Evolutionary conservation across 1,140 invertebrate species (phyloP).

Genomic region (Drosophila micromelanica): DNA sequence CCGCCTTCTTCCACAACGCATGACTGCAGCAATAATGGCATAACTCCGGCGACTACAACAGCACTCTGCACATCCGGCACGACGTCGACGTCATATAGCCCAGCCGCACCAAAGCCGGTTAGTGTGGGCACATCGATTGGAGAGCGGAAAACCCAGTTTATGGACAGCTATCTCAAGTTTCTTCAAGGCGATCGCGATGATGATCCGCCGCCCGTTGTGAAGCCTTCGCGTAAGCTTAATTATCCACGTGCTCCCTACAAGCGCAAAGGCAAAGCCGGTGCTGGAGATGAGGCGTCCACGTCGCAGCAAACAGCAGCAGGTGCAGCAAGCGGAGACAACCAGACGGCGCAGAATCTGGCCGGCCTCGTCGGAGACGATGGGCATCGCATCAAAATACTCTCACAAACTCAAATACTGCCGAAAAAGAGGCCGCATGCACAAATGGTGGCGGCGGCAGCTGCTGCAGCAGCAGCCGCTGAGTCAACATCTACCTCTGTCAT

Average conservation of each 20-base stretch:
- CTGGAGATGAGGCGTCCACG: constrained; percentile 59
- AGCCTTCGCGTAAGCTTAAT: constrained; percentile 76
- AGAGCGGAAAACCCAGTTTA: constrained; percentile 89
- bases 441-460: constrained; percentile 79
- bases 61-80: constrained; percentile 13
- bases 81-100: constrained; percentile 26
- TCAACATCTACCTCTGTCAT: constrained; percentile 71
- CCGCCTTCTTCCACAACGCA: constrained; percentile 44
- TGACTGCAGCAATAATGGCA: constrained; percentile 66
- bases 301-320: constrained; percentile 60
- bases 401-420: constrained; percentile 82
- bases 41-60: constrained; percentile 28
- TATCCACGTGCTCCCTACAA: constrained; percentile 75
- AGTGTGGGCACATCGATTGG: constrained; percentile 86
- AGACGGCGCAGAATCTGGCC: constrained; percentile 34
- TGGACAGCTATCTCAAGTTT: constrained; percentile 93
- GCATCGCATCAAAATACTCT: constrained; percentile 83
- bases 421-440: constrained; percentile 82
- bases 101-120: constrained; percentile 85
- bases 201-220: constrained; percentile 88
- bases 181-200: constrained; percentile 92
- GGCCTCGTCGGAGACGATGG: constrained; percentile 75
- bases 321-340: constrained; percentile 27
- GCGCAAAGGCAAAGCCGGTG: constrained; percentile 53
- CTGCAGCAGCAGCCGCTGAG: constrained; percentile 57